Base-by-base conservation (phyloP, 2,113 vertebrate genomes). In the Hymenochirus boettgeri region DNA sequence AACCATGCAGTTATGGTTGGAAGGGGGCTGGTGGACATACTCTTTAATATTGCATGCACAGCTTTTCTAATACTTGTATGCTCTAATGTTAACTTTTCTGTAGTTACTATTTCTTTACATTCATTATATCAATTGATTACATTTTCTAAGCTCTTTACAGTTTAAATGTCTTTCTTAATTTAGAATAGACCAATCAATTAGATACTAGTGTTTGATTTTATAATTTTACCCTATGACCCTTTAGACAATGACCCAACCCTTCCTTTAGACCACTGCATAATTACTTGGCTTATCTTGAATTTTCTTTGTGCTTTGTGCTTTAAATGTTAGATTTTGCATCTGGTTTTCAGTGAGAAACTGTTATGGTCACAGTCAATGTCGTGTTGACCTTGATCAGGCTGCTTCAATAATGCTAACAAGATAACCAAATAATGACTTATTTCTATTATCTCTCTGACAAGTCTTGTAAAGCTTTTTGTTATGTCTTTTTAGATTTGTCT, bases 391-490 rank as follows among this genome's bases (percentile, higher is more conserved):
- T 90, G 80, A 74, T 73, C 73, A 62, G 35, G 70, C 39, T 80
- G 66, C 61, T 70, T 74, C 80, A 80, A 81, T 83, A 88, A 76
- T 80, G 72, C 76, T 83, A 84, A 85, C 79, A 85, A 92, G 85
- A 92, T 88, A 93, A 91, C 81, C 80, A 90, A 82, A 91, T 90
- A 92, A 92, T 90, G 84, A 83, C 77, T 88, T 87, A 87, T 77
- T 89, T 80, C 71, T 58, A 88, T 87, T 89, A 91, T 91, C 89
- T 89, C 82, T 84, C 75, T 85, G 80, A 87, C 80, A 87, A 84
- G 83, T 85, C 85, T 88, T 87, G 87, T 83, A 70, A 85, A 88
- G 87, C 88, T 72, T 85, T 75, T 71, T 76, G 72, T 84, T 86
- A 82, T 75, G 78, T 79, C 76, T 72, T 64, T 56, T 70, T 66